A percentile compares a stretch with the other conserved stretches of the same genome.
Evolutionary conservation across 2,888 invertebrate species (phyloP).

Genomic region (Mythimna impura): DNA sequence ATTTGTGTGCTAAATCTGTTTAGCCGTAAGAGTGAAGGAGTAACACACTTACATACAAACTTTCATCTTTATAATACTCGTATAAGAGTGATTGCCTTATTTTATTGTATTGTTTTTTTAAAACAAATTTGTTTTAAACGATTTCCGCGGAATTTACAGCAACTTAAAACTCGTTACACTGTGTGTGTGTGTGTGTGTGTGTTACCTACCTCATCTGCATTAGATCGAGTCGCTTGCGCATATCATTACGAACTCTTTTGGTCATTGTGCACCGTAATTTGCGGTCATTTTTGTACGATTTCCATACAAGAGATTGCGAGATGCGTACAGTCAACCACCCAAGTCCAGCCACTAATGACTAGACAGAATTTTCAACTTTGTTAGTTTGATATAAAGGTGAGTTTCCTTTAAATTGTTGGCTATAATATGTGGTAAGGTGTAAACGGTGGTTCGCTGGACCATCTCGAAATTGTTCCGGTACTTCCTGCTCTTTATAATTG

Average conservation of each 20-base stretch:
- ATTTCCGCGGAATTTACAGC: not conserved
- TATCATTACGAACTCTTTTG: slow-evolving; percentile 66
- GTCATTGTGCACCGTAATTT: slow-evolving; percentile 72
- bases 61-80: too few relatives aligned
- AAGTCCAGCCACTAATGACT: slow-evolving; percentile 18
- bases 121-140: too few relatives aligned
- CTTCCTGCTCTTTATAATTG: slow-evolving; percentile 76
- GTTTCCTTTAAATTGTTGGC: slow-evolving; percentile 29
- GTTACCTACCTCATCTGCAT: slow-evolving; percentile 43
- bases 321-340: slow-evolving; percentile 64
- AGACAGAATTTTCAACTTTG: slow-evolving; percentile 23
- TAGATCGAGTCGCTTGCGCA: slow-evolving; percentile 58
- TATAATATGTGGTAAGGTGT: slow-evolving; percentile 51
- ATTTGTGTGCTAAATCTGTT: too few relatives aligned
- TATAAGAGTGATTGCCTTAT: too few relatives aligned
- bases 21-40: too few relatives aligned
- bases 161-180: slow-evolving; percentile 16
- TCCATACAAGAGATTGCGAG: slow-evolving; percentile 73
- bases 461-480: slow-evolving; percentile 79
- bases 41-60: too few relatives aligned
- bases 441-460: slow-evolving; percentile 77
- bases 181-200: slow-evolving; percentile 1
- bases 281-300: slow-evolving; percentile 74
- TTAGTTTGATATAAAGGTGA: slow-evolving; percentile 36
- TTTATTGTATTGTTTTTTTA: too few relatives aligned